Evolutionary conservation across 2,888 invertebrate species (phyloP).

Genomic region (Bellardia pandia): DNA sequence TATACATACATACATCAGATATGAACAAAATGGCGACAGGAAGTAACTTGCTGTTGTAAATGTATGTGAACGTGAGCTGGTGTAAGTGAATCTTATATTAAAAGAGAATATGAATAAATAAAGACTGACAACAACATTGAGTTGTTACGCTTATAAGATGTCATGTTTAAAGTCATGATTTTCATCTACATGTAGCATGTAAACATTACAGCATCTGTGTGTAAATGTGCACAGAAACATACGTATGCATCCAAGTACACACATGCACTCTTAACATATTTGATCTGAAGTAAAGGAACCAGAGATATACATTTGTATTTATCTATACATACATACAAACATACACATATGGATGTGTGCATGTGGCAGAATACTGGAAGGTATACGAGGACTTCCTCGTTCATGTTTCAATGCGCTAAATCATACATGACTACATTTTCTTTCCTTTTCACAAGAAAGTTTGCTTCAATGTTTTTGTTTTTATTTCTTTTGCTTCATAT

Average conservation of each 20-base stretch:
- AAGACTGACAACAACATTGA: constrained; percentile 47
- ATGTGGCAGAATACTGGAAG: constrained; percentile 1
- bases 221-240: neutral
- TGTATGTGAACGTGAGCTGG: neutral
- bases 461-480: constrained; percentile 3
- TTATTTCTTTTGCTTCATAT: constrained; percentile 28
- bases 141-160: constrained; percentile 46
- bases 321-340: neutral
- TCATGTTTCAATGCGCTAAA: constrained; percentile 22
- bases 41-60: constrained; percentile 38
- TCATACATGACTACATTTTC: constrained; percentile 48
- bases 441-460: constrained; percentile 34
- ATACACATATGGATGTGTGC: neutral
- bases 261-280: neutral
- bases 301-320: neutral
- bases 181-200: constrained; percentile 24
- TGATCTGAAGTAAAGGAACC: neutral
- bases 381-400: neutral
- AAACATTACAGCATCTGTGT: constrained; percentile 37
- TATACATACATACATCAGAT: neutral
- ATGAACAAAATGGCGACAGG: constrained; percentile 58
- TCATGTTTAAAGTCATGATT: constrained; percentile 39
- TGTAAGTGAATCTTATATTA: constrained; percentile 8
- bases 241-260: neutral
- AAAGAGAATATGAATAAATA: constrained; percentile 31